These are phyloP conservation scores for Amphiprion ocellaris DNA, from an alignment of 2,113 vertebrate genomes.

Conservation along the genomic window DNA sequence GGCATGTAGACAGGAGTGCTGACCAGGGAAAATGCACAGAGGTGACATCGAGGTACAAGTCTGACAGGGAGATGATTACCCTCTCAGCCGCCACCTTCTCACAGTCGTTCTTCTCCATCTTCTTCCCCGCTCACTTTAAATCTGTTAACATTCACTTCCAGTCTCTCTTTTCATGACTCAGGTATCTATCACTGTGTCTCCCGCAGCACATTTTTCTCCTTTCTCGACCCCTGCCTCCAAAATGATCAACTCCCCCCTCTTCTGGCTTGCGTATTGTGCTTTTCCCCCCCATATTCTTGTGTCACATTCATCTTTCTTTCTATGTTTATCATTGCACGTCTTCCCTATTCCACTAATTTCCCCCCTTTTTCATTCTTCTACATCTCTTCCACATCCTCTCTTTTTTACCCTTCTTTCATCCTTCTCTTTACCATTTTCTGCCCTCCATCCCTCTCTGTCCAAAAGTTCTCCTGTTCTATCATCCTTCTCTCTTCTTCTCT, in stretches of 20 bases:
- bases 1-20: slow-evolving; percentile 68
- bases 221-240: background rate
- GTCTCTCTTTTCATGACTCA: slow-evolving; percentile 14
- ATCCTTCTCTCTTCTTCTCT: background rate
- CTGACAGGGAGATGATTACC: slow-evolving; percentile 56
- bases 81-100: background rate
- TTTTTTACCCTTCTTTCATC: slow-evolving; percentile 2
- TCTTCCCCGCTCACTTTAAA: slow-evolving; percentile 24
- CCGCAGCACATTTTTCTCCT: background rate
- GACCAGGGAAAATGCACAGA: slow-evolving; percentile 54
- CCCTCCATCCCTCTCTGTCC: slow-evolving; percentile 21
- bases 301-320: slow-evolving; percentile 33
- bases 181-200: slow-evolving; percentile 19
- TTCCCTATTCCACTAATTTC: slow-evolving; percentile 80
- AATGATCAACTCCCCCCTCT: slow-evolving; percentile 4
- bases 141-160: slow-evolving; percentile 40
- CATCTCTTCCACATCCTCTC: slow-evolving; percentile 38
- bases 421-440: slow-evolving; percentile 8
- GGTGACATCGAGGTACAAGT: slow-evolving; percentile 64
- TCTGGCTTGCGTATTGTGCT: background rate
- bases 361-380: background rate
- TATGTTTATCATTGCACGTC: slow-evolving; percentile 44
- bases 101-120: background rate
- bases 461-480: slow-evolving; percentile 3
- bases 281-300: background rate